A percentile compares a stretch with the other conserved stretches of the same genome.
Evolutionary conservation across 2,113 vertebrate genomes (phyloP).

Genomic region (Microcebus jonahi): DNA sequence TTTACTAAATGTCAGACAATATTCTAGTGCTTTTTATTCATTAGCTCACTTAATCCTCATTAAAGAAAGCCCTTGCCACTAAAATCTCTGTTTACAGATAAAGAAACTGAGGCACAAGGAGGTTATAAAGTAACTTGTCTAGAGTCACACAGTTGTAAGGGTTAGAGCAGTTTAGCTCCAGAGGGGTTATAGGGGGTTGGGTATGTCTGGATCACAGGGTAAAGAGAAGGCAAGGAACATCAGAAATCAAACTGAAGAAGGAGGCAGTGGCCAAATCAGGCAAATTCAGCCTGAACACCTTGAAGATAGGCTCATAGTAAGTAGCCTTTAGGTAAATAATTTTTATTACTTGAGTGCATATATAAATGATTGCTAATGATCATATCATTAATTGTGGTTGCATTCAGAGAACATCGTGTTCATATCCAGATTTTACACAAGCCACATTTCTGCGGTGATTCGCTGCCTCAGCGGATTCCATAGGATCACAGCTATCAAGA

Average conservation of each 20-base stretch:
- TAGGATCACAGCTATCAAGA: neutral
- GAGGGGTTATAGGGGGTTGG: neutral
- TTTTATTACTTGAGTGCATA: neutral
- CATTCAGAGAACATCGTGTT: conserved; percentile 17
- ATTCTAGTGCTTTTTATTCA: neutral
- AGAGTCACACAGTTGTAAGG: neutral
- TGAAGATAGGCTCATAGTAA: neutral
- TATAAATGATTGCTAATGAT: conserved; percentile 19
- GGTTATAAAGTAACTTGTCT: neutral
- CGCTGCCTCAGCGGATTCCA: neutral
- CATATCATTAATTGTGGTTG: neutral
- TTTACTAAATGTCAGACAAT: neutral
- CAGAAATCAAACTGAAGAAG: neutral
- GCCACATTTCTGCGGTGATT: neutral
- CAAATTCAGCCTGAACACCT: neutral
- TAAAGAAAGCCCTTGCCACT: neutral
- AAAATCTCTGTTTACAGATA: neutral
- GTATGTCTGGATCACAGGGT: neutral
- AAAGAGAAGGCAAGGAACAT: neutral
- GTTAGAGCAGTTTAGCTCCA: neutral
- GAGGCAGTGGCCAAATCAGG: neutral
- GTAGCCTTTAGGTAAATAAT: neutral
- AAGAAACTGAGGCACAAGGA: neutral
- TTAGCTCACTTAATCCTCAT: neutral
- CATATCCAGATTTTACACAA: neutral